Base-by-base conservation (phyloP, 2,113 vertebrate genomes). In the Phrynosoma platyrhinos region DNA sequence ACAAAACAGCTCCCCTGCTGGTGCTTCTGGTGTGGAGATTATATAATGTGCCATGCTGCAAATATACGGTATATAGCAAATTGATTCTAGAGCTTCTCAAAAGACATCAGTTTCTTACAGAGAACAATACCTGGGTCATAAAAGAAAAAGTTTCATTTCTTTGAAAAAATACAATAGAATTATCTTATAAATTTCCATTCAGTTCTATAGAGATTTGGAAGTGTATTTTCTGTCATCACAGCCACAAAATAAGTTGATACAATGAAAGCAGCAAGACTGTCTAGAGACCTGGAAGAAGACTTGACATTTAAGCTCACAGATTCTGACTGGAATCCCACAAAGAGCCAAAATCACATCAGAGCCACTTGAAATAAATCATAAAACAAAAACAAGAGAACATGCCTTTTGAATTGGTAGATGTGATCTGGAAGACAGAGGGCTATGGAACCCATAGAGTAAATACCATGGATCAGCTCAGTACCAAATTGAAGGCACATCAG, bases 141-240 rank as follows among this genome's bases (percentile, higher is more conserved):
- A 82, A 18, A 88, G 75, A 78, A 47, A 94, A 94, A 90, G 58
- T 72, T 40, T 58, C 4, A 84, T 21, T 53, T 68, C 6, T 66
- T 64, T 40, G 25, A 27, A 42, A 25, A 23, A 84, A 74, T 8
- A 32, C 14, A 32, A 20, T 36, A 18, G 77, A 76, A 72, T 82
- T 5, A 69, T 12, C 78, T 27, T 84, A 72, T 76, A 47, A 91
- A 91, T 86, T 81, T 68, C 89, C 72, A 83, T 68, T 88, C 83
- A 79, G 42, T 12, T 90, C 79, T 87, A 92, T 80, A 85, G 79
- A 93, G 88, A 78, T 84, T 90, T 87, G 53, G 66, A 55, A 30
- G 52, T 10, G 6, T 4, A 23, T 2, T 66, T 79, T 90, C 88
- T 86, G 88, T 87, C 42, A 83, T 30, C 85, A n/a, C 89, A 91